These are phyloP conservation scores for Phalera bucephala DNA, from an alignment of 2,888 invertebrate species.

Conservation along the genomic window DNA sequence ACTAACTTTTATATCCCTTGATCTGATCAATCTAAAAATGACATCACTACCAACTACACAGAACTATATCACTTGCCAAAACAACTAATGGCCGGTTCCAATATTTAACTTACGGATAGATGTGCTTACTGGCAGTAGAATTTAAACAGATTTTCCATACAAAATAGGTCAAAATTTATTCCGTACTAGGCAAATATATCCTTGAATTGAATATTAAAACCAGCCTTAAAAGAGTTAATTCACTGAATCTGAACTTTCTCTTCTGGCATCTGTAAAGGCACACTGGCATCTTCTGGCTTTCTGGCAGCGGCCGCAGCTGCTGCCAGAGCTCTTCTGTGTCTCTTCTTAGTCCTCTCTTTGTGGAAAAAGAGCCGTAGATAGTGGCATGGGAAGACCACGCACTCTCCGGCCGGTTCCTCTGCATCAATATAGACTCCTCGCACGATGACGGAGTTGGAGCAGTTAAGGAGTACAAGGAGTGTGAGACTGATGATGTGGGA, in stretches of 20 bases:
- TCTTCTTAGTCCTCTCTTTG: conserved; percentile 85
- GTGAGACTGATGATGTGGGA: conserved; percentile 89
- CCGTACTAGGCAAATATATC: too few species aligned
- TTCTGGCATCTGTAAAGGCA: conserved; percentile 66
- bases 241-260: conserved; percentile 67
- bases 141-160: too few species aligned
- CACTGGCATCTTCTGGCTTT: conserved; percentile 60
- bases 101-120: too few species aligned
- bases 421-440: conserved; percentile 95
- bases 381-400: conserved; percentile 92
- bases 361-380: conserved; percentile 91
- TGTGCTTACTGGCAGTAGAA: background rate
- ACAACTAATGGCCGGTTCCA: too few species aligned
- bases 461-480: conserved; percentile 90
- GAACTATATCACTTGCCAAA: background rate
- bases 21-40: too few species aligned
- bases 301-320: conserved; percentile 55
- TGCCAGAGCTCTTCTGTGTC: conserved; percentile 63
- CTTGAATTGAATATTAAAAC: too few species aligned
- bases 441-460: conserved; percentile 93
- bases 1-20: too few species aligned
- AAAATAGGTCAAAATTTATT: too few species aligned
- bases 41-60: too few species aligned
- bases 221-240: too few species aligned
- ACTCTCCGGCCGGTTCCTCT: conserved; percentile 91